These are phyloP conservation scores for Ptychodera flava DNA, from an alignment of 35 echinoderm and acorn worm genomes.

Conservation along the genomic window DNA sequence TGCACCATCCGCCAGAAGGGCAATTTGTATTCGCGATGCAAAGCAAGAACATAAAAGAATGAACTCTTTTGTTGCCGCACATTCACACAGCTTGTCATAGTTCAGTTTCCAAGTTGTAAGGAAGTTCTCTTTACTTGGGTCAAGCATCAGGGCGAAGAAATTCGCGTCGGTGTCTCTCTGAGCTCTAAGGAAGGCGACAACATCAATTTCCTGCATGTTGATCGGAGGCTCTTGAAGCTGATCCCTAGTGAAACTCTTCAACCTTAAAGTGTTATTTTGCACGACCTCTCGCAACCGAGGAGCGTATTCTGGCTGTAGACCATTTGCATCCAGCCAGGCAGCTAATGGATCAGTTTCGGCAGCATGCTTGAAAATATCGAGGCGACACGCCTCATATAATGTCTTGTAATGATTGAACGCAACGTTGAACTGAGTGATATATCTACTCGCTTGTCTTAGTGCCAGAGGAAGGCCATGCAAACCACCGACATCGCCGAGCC, in stretches of 20 bases:
- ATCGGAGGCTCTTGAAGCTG: not conserved
- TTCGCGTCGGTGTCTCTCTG: not conserved
- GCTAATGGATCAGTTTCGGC: not conserved
- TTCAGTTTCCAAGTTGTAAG: not conserved
- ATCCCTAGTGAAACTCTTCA: not conserved
- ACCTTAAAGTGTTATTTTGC: not conserved
- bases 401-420: not conserved
- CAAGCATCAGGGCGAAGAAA: not conserved
- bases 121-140: not conserved
- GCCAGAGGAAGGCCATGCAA: not conserved
- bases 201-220: not conserved
- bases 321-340: not conserved
- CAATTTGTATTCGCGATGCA: not conserved
- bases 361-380: not conserved
- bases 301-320: not conserved
- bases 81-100: not conserved
- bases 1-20: not conserved
- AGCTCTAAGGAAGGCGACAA: not conserved
- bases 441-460: not conserved
- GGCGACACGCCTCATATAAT: not conserved
- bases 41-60: not conserved
- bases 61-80: not conserved
- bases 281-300: not conserved
- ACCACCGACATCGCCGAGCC: not conserved
- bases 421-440: not conserved